A percentile compares a stretch with the other conserved stretches of the same genome.
phyloP scores from a whole-genome alignment of 1,140 invertebrate genomes.

The Apocrypta bakeri region DNA sequence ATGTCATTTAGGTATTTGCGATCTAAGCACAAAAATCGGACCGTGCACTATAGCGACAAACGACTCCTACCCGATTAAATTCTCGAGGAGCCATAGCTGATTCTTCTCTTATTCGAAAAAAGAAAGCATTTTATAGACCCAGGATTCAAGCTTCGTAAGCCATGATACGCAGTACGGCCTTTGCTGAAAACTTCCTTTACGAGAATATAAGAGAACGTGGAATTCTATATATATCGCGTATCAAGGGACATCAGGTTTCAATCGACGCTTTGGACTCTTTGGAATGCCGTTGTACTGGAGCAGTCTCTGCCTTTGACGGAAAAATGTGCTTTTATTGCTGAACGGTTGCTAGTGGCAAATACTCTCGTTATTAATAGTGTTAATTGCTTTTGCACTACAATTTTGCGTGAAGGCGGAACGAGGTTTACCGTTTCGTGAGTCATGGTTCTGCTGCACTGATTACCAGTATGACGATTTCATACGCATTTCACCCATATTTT shows the following conservation, averaged over 20 bases:
- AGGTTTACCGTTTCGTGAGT: not conserved
- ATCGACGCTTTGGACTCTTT: not conserved
- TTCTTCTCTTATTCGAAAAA: constrained; percentile 66
- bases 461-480: not conserved
- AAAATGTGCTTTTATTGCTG: not conserved
- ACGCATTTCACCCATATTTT: too few species aligned
- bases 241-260: not conserved
- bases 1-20: too few species aligned
- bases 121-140: constrained; percentile 64
- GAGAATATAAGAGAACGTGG: not conserved
- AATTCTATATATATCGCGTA: constrained; percentile 16
- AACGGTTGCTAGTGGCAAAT: not conserved
- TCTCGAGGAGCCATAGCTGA: constrained; percentile 64
- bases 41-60: not conserved
- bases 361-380: not conserved
- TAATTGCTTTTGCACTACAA: not conserved
- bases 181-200: constrained; percentile 24
- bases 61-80: constrained; percentile 63
- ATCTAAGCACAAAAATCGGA: too few species aligned
- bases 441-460: not conserved
- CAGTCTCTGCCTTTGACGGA: not conserved
- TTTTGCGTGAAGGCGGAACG: not conserved
- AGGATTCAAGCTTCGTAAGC: not conserved
- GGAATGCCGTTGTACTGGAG: not conserved
- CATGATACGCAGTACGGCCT: not conserved